Percentiles rank a stretch among this genome's conserved stretches.
phyloP scores from a whole-genome alignment of 2,797 vertebrate species.

The Myioborus melanocephalus region DNA sequence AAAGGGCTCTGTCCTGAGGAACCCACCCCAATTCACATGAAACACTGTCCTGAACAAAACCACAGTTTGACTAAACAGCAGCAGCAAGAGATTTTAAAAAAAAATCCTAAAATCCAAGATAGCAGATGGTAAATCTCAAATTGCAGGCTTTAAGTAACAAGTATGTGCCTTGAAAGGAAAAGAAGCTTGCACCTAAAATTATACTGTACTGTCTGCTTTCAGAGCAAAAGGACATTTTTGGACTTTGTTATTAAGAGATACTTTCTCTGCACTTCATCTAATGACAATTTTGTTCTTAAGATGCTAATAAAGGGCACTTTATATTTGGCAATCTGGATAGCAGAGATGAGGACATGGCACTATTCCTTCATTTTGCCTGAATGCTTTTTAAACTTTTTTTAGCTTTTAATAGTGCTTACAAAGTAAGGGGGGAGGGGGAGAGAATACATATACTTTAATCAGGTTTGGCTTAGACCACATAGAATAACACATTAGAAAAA shows the following conservation, averaged over 20 bases:
- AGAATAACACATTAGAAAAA: conserved; percentile 77
- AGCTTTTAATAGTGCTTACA: conserved; percentile 70
- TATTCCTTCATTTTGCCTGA: conserved; percentile 54
- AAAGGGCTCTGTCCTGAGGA: neutral
- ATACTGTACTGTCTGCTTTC: conserved; percentile 28
- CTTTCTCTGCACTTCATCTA: conserved; percentile 21
- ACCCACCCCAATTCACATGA: neutral
- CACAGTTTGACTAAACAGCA: neutral
- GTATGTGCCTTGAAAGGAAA: conserved; percentile 29
- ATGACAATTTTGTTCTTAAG: conserved; percentile 50
- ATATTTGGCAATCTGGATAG: conserved; percentile 43
- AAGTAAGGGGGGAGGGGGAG: conserved; percentile 46
- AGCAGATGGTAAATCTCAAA: conserved; percentile 61
- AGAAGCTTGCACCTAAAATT: conserved; percentile 57
- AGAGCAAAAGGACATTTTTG: conserved; percentile 32
- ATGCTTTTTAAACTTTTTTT: conserved; percentile 1
- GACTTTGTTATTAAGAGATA: neutral
- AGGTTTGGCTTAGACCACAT: conserved; percentile 67
- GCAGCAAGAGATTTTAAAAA: neutral
- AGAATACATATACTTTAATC: conserved; percentile 68
- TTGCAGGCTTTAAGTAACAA: conserved; percentile 57
- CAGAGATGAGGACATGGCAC: conserved; percentile 18
- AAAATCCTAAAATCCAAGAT: conserved; percentile 18
- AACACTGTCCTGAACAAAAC: neutral
- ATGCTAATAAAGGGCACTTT: conserved; percentile 49